Conservation (phyloP, 2,888 invertebrate species). For the Drosophila vallismaia region DNA sequence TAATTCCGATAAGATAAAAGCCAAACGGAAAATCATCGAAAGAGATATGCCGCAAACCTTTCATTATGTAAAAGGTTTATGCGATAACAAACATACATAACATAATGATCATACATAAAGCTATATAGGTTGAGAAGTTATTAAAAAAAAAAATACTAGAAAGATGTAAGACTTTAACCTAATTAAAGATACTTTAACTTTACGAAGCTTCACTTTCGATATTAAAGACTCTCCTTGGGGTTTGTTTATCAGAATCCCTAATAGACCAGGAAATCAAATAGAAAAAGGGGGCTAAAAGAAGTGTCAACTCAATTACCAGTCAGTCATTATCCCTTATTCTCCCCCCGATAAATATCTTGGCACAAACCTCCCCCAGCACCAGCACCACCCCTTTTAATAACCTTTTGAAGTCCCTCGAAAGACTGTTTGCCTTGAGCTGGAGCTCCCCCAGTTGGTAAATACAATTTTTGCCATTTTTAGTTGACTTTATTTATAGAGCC, state of each 20-base stretch:
- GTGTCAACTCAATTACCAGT: conserved; percentile 19
- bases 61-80: conserved; percentile 43
- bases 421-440: conserved; percentile 46
- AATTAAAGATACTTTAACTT: too few species aligned
- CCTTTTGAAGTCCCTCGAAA: conserved; percentile 26
- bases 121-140: neutral
- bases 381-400: neutral
- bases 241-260: neutral
- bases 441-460: conserved; percentile 41
- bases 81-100: conserved; percentile 37
- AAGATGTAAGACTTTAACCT: too few species aligned
- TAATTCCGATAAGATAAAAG: conserved; percentile 63
- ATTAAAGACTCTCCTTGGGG: neutral
- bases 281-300: neutral
- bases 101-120: neutral
- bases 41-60: conserved; percentile 34
- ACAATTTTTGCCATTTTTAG: conserved; percentile 71
- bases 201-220: neutral
- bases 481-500: conserved; percentile 72
- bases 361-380: neutral
- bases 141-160: neutral
- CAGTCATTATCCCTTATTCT: conserved; percentile 12
- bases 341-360: conserved; percentile 2
- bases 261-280: conserved; percentile 5
- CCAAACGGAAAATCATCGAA: conserved; percentile 41